Conservation (phyloP, 2,888 invertebrate genomes). For the Chrysina gloriosa region DNA sequence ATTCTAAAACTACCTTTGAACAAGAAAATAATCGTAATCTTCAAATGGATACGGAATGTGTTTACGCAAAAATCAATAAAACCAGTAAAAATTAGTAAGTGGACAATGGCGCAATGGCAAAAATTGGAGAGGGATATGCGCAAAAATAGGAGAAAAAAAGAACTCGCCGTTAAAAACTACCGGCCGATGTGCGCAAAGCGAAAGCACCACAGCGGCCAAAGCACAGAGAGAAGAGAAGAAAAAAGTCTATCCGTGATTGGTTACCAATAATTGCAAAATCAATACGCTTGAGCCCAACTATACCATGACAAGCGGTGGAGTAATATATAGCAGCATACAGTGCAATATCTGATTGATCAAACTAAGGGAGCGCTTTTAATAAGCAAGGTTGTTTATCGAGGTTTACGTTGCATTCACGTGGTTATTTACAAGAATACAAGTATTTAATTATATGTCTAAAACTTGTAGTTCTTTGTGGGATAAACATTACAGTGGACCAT, state of each 20-base stretch:
- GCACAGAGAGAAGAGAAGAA: conserved; percentile 55
- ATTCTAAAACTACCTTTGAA: neutral
- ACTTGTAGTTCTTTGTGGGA: too few relatives aligned
- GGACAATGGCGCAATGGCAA: conserved; percentile 66
- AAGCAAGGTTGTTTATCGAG: too few relatives aligned
- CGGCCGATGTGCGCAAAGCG: conserved; percentile 51
- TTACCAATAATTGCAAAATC: conserved; percentile 67
- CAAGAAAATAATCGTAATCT: conserved; percentile 12
- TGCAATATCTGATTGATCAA: conserved; percentile 35
- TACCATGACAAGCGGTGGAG: conserved; percentile 24
- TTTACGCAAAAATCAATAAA: conserved; percentile 60
- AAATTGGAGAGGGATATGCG: conserved; percentile 64
- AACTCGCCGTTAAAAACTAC: conserved; percentile 61
- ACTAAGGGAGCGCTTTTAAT: neutral
- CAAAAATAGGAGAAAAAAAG: conserved; percentile 60
- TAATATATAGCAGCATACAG: conserved; percentile 30
- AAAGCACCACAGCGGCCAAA: conserved; percentile 52
- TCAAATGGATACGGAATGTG: neutral
- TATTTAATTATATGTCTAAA: too few relatives aligned
- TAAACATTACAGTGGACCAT: too few relatives aligned
- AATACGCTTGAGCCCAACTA: conserved; percentile 56
- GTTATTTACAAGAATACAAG: too few relatives aligned
- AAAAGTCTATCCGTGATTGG: conserved; percentile 66
- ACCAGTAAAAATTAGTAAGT: conserved; percentile 66
- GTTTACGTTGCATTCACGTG: too few relatives aligned